These are phyloP conservation scores for Lochmaea crataegi DNA, from an alignment of 2,888 invertebrate species.

Conservation along the genomic window DNA sequence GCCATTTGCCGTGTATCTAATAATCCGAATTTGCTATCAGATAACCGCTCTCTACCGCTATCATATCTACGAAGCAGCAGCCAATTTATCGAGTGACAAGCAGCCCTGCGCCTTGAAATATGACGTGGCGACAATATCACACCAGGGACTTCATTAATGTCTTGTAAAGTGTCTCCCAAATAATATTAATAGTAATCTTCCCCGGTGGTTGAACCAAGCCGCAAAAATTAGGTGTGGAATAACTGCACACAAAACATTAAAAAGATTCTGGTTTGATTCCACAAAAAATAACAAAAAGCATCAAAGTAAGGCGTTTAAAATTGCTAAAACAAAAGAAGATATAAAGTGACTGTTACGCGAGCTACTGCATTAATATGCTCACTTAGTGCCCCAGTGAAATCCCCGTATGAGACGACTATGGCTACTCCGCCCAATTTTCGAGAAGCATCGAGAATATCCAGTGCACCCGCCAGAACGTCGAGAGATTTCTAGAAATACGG, in stretches of 20 bases:
- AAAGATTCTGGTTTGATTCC: neutral
- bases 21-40: constrained; percentile 52
- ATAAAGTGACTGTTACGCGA: no score
- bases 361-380: no score
- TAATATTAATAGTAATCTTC: constrained; percentile 66
- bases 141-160: constrained; percentile 67
- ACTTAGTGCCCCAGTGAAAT: no score
- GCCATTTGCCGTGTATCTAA: constrained; percentile 47
- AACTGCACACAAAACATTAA: constrained; percentile 13
- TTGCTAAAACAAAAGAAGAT: no score
- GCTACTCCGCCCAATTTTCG: no score
- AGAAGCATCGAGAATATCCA: no score
- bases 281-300: no score
- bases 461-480: no score
- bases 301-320: no score
- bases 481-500: no score
- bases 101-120: constrained; percentile 62
- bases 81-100: constrained; percentile 63
- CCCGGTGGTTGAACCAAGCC: constrained; percentile 47
- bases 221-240: constrained; percentile 13
- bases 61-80: constrained; percentile 49
- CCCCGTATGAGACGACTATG: no score
- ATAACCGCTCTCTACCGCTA: constrained; percentile 48
- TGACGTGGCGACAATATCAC: constrained; percentile 66
- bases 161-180: constrained; percentile 66